Base-by-base conservation (phyloP, 2,888 invertebrate species). In the Epinotia ramella region DNA sequence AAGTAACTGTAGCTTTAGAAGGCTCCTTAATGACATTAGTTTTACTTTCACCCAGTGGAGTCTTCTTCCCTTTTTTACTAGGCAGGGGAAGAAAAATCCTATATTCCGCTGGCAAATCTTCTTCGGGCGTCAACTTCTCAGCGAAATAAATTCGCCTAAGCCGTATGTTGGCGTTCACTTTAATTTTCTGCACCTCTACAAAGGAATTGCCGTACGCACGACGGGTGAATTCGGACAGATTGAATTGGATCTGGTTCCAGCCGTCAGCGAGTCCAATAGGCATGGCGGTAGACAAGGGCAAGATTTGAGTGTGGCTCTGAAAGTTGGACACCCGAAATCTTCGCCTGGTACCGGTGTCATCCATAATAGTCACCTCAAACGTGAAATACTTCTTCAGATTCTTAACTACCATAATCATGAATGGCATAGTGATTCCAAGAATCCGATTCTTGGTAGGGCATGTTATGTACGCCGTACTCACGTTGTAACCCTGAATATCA, bases 381-480 rank as follows among this genome's bases (percentile, higher is more conserved):
- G 98, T 97, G 91, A 99, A 99, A 92, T 99, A 99, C 89, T 99
- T 99, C 86, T 98, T 98, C 91, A 99, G 95, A 91, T 99, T 99
- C 90, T 99, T 99, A 33, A 99, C 97, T 77, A 99, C 97, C 97
- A 99, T 97, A 4, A 99, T 97, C 75, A 99, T 91, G 90, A 98
- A 99, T 0, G 99, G 99, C 84, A 99, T 94, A 84, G 97, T 97
- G 79, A 99, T 98, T 20, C 99, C 99, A 72, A 99, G 95, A 20
- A 98, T 97, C 82, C 96, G 96, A 84, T 98, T 97, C 84, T 98
- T 98, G 80, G 97, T 97, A 44, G 99, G 99, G 83, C 99, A 98
- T 20, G 97, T 97, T 83, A 99, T 98, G 89, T 97, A 99, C 5
- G 98, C 97, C 73, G 99, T 99, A 84, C 98, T 98, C 73, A 99